Conservation (phyloP, 2,888 invertebrate genomes). For the Ashinkailepas kermadecensis region DNA sequence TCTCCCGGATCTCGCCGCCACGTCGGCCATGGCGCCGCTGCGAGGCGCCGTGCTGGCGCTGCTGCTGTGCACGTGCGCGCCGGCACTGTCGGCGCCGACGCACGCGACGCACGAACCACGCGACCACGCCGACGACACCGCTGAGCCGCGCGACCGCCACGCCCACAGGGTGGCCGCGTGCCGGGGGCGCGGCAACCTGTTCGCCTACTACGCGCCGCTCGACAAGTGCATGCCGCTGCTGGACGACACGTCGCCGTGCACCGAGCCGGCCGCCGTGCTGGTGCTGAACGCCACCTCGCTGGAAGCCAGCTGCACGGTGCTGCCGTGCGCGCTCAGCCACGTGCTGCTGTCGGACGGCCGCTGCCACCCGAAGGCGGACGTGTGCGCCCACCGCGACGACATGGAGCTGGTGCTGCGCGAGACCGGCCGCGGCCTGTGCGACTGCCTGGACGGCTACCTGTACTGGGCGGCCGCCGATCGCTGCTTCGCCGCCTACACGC, state of each 20-base stretch:
- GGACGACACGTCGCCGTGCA: neutral
- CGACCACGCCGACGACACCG: neutral
- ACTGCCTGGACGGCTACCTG: slow-evolving; percentile 2
- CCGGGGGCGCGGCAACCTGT: neutral
- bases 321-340: neutral
- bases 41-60: neutral
- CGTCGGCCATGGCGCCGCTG: neutral
- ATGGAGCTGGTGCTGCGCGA: slow-evolving; percentile 9
- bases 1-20: neutral
- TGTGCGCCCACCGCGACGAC: neutral
- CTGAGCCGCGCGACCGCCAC: neutral
- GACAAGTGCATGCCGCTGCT: neutral
- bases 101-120: neutral
- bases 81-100: neutral
- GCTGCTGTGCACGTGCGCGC: neutral
- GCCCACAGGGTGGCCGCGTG: neutral
- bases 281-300: neutral
- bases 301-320: neutral
- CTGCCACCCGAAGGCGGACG: neutral
- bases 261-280: neutral
- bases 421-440: neutral
- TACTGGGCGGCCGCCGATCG: neutral
- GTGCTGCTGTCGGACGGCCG: neutral
- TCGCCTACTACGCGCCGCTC: neutral
- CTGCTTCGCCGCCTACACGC: neutral